phyloP scores from a whole-genome alignment of 2,888 invertebrate genomes.

The Ophion costatus region DNA sequence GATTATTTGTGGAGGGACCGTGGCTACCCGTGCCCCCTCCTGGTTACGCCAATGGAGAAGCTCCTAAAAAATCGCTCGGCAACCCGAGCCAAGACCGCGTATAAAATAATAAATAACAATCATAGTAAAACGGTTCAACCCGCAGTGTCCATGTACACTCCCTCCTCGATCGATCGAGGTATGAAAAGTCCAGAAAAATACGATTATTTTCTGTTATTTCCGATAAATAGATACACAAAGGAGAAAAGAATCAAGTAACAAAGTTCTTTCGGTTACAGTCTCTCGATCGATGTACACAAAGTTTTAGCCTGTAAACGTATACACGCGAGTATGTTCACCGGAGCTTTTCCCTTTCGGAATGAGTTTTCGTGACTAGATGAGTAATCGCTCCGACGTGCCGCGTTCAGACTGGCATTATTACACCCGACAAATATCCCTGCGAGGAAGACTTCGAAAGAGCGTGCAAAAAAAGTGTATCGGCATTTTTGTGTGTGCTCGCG shows the following conservation, averaged over 20 bases:
- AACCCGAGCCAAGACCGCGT: too few relatives aligned
- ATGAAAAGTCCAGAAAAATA: background rate
- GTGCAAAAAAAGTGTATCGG: background rate
- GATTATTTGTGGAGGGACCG: too few relatives aligned
- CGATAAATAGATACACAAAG: background rate
- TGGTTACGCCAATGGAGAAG: too few relatives aligned
- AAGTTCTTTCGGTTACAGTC: constrained; percentile 22
- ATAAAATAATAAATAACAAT: background rate
- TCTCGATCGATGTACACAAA: background rate
- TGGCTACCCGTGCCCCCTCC: too few relatives aligned
- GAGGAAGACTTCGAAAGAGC: background rate
- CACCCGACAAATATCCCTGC: background rate
- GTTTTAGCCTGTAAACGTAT: background rate
- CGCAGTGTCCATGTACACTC: background rate
- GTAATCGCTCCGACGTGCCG: constrained; percentile 1
- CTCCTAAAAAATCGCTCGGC: too few relatives aligned
- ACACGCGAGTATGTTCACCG: background rate
- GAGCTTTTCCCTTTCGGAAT: background rate
- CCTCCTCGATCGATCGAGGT: too few relatives aligned
- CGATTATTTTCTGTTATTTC: background rate
- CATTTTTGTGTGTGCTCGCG: background rate
- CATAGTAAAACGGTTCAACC: background rate
- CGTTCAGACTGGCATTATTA: background rate
- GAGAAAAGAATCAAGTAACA: constrained; percentile 11
- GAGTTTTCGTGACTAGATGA: constrained; percentile 23